Base-by-base conservation (phyloP, 2,113 vertebrate species). In the Axis porcinus region DNA sequence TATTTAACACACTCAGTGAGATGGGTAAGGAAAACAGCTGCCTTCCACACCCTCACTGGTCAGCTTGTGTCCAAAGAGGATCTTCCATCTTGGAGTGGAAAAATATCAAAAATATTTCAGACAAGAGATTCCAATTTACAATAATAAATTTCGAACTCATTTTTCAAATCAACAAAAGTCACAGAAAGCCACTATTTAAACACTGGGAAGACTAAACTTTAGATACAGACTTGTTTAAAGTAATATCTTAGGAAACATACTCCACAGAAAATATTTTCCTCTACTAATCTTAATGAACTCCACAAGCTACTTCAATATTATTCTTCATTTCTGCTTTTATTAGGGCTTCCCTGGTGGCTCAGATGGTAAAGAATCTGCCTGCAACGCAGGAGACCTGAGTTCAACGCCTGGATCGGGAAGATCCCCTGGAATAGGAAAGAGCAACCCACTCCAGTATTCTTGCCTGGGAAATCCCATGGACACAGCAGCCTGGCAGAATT, bases 111-210 rank as follows among this genome's bases (percentile, higher is more conserved):
- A 91, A 67, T 10, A 87, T 45, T 84, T 89, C 30, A 92, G 95
- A 78, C 12, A 82, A 95, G 36, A 89, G 15, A 85, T 58, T 58
- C 47, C 14, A 70, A 95, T 45, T 67, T 79, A 94, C 2, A 64
- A 67, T 43, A 89, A 81, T 62, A 76, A 78, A 94, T 62, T 89
- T 79, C 87, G 74, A 91, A 96, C 5, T 88, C 58, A 84, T 36
- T 74, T 87, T 40, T 81, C 81, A 92, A 90, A 95, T 55, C 57
- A 96, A 81, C 15, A 57, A n/a, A 79, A 81, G n/a, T 43, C 28
- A 47, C 43, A 82, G 52, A 79, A 94, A 36, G 21, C 19, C 67
- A 67, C 28, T 64, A 94, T 40, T 45, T 76, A n/a, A 84, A 81
- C 50, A 86, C 7, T 93, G 28, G n/a, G 67, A 92, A 87, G 88